phyloP scores from a whole-genome alignment of 2,888 invertebrate species.

The Labia minor region DNA sequence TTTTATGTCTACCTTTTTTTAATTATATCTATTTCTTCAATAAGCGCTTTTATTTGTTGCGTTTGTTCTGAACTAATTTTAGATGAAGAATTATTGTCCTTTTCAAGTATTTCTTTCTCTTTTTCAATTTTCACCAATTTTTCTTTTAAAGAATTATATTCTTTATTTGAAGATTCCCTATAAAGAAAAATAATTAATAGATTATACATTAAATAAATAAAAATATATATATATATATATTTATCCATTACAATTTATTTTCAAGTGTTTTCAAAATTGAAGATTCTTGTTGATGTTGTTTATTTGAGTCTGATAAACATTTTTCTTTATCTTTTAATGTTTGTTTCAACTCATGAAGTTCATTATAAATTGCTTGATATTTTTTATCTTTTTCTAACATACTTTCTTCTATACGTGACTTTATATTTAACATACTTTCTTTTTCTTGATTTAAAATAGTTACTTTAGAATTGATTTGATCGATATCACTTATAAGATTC shows the following conservation, averaged over 20 bases:
- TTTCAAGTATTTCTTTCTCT: slow-evolving; percentile 18
- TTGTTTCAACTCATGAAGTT: slow-evolving; percentile 36
- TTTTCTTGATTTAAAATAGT: slow-evolving; percentile 23
- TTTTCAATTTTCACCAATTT: slow-evolving; percentile 19
- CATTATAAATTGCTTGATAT: slow-evolving; percentile 30
- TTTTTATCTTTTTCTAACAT: slow-evolving; percentile 28
- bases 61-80: slow-evolving; percentile 20
- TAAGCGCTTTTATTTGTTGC: background rate
- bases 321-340: slow-evolving; percentile 36
- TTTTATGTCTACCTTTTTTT: slow-evolving; percentile 39
- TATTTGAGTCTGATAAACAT: slow-evolving; percentile 35
- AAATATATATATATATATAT: too few relatives aligned
- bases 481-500: background rate
- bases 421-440: slow-evolving; percentile 23
- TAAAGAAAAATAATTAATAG: background rate
- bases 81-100: slow-evolving; percentile 19
- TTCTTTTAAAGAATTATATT: slow-evolving; percentile 19
- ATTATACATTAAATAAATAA: slow-evolving; percentile 14
- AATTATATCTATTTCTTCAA: slow-evolving; percentile 34
- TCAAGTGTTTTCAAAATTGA: slow-evolving; percentile 37
- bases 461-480: slow-evolving; percentile 13
- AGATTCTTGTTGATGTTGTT: slow-evolving; percentile 37
- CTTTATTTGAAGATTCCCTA: slow-evolving; percentile 20
- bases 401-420: slow-evolving; percentile 22
- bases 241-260: background rate